Evolutionary conservation across 2,797 vertebrate species (phyloP).

Genomic region (Ptychadena robeensis): DNA sequence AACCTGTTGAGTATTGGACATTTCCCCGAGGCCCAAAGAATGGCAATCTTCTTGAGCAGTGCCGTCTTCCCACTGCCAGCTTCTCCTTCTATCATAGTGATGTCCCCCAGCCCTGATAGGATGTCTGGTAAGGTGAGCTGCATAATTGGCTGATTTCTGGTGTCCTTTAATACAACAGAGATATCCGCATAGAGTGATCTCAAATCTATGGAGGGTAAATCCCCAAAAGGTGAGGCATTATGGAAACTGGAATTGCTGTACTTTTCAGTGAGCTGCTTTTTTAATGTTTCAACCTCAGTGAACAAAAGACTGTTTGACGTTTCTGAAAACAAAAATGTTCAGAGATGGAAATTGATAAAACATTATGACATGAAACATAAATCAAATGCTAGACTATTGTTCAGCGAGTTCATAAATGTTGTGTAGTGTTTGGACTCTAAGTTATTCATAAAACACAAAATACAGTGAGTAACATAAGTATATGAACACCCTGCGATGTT

Average conservation of each 20-base stretch:
- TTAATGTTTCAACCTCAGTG: background rate
- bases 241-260: background rate
- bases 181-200: conserved; percentile 62
- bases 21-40: conserved; percentile 68
- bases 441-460: too few species aligned
- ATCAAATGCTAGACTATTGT: too few species aligned
- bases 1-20: conserved; percentile 67
- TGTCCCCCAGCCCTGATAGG: conserved; percentile 61
- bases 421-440: too few species aligned
- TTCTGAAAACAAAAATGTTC: conserved; percentile 54
- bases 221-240: background rate
- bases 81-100: conserved; percentile 68
- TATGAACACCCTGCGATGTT: too few species aligned
- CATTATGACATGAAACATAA: too few species aligned
- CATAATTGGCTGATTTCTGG: conserved; percentile 56
- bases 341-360: too few species aligned
- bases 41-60: conserved; percentile 66
- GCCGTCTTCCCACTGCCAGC: conserved; percentile 65
- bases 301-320: background rate
- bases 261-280: background rate
- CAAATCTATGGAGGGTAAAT: conserved; percentile 46
- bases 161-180: conserved; percentile 61
- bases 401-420: too few species aligned
- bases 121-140: conserved; percentile 60
- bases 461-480: too few species aligned